Base-by-base conservation (phyloP, 2,797 vertebrate species). In the Gymnopithys bicolor region DNA sequence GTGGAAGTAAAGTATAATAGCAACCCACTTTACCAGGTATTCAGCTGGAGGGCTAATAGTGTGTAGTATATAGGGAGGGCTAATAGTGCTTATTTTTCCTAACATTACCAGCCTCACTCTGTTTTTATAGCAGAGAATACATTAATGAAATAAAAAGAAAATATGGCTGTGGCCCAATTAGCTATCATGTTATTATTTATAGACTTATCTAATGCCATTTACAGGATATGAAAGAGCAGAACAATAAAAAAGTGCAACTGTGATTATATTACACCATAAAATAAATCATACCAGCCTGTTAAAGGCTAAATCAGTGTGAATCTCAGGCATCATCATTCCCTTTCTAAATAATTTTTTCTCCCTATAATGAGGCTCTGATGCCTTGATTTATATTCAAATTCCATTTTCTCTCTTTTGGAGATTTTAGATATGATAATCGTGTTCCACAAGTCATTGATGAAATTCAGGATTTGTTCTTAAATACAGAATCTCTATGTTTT, bases 171-270 rank as follows among this genome's bases (percentile, higher is more conserved):
- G 43, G 64, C 75, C 66, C 69, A 88, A 53, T 88, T 95, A 97
- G 58, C 30, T 77, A 81, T 22, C 49, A 48, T 43, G 18, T 95
- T 76, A 92, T 94, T 96, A 90, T 97, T 97, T 95, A 94, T 95
- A 88, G 79, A 82, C 51, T 93, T 96, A 82, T 63, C 63, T 92
- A 87, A 70, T 95, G 79, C 56, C 30, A 46, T 96, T 95, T 95
- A 33, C 33, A 71, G 71, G 41, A 48, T 87, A 59, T 5, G 1
- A 73, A 89, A 80, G 46, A 81, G 63, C 41, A 80, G n/a, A 84
- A 81, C 55, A 84, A 35, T 70, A 30, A 58, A 48, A 59, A 83
- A 78, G 28, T 66, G 45, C 66, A 53, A 73, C 68, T 74, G 17
- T 90, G 75, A 89, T 96, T 94, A 84, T 84, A 79, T 89, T 64